Evolutionary conservation across 2,888 invertebrate genomes (phyloP).

Genomic region (Agrochola circellaris): DNA sequence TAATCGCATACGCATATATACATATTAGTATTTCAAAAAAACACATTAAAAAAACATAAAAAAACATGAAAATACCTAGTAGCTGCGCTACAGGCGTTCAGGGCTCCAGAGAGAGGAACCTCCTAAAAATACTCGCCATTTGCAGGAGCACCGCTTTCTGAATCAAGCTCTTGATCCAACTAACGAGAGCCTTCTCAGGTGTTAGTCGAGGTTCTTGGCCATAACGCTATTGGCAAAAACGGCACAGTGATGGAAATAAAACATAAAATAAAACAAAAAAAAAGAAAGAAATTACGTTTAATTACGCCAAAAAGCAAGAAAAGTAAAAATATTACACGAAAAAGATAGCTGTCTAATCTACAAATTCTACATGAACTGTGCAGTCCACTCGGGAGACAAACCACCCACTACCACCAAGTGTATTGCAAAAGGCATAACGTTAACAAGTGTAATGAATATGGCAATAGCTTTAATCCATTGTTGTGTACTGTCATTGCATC

Average conservation of each 20-base stretch:
- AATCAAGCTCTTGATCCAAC: slow-evolving; percentile 3
- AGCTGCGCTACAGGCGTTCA: neutral
- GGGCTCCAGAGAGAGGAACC: neutral
- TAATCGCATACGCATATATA: neutral
- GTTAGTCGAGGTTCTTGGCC: neutral
- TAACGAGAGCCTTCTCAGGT: neutral
- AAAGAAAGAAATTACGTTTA: slow-evolving; percentile 10
- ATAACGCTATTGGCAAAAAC: neutral
- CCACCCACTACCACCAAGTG: neutral
- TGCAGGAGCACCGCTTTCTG: neutral
- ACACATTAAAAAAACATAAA: neutral
- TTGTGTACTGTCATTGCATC: neutral
- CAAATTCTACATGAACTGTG: neutral
- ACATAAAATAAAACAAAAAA: slow-evolving; percentile 34
- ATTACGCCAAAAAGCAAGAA: slow-evolving; percentile 9
- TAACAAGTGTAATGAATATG: slow-evolving; percentile 11
- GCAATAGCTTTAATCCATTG: neutral
- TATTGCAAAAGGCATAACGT: slow-evolving; percentile 7
- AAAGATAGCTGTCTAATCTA: slow-evolving; percentile 32
- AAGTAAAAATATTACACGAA: slow-evolving; percentile 6
- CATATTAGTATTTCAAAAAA: neutral
- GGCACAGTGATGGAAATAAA: slow-evolving; percentile 3
- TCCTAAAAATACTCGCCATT: neutral
- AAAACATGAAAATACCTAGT: slow-evolving; percentile 3
- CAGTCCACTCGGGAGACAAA: neutral